Evolutionary conservation across 2,113 vertebrate genomes (phyloP), one percentile per base, ranked within the genome.

Genomic region (Hemichromis elongatus): DNA sequence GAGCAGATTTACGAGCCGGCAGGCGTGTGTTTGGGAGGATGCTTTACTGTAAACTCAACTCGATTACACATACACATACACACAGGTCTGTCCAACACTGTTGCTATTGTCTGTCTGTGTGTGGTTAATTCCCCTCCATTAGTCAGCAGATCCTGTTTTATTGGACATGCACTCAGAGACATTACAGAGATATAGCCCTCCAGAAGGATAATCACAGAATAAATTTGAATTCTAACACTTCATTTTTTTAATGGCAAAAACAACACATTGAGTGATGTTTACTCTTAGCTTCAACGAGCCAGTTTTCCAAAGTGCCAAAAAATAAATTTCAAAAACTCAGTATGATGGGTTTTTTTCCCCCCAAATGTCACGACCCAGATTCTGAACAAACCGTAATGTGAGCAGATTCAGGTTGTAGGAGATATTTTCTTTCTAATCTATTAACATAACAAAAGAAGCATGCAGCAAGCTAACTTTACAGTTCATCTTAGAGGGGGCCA

Each of bases 1-100:
- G 77, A 52, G 85, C 85, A 90, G 83, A 93, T 93, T 94, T 91
- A 91, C 7, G 66, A 91, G 79, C 78, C 47, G 10, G 78, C 80
- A 42, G 85, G 85, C 68, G 52, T 80, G 18, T 56, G 68, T 87
- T 86, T 86, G 77, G 35, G 88, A 88, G 85, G 66, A 87, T 84
- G 82, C 79, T 81, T 89, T 87, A 89, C 79, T 91, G 84, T 84
- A 88, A 63, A 61, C n/a, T 80, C 57, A 5, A 63, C 42, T 33
- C 47, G 42, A 52, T 28, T 28, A 59, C n/a, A 47, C n/a, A 37
- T 19, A 85, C 24, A 59, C 68, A 66, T 40, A 80, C 50, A 68
- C 57, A 82, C 28, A 68, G 26, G 50, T 77, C 78, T 85, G 28
- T 79, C 52, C 57, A 85, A 89, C 86, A 89, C 83, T 88, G 81